Evolutionary conservation across 2,113 vertebrate genomes (phyloP).

Genomic region (Cyanoderma ruficeps): DNA sequence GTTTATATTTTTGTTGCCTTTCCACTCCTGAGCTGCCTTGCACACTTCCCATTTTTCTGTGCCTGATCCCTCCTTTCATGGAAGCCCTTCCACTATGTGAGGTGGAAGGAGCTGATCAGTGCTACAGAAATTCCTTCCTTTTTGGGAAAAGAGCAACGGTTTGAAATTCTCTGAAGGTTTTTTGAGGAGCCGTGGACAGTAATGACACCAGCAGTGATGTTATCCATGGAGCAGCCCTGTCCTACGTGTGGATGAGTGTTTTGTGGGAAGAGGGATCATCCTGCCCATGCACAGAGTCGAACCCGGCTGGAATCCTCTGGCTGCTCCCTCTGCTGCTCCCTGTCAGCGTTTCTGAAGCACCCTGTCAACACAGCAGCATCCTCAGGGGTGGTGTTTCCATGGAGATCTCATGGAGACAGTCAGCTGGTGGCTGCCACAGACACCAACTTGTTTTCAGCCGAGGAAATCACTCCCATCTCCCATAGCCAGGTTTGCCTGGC

Average conservation of each 20-base stretch:
- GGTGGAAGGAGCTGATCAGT: neutral
- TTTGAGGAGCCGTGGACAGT: neutral
- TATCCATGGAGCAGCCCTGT: neutral
- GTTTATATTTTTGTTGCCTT: neutral
- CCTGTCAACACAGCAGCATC: slow-evolving; percentile 79
- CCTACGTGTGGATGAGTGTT: neutral
- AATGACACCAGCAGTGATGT: neutral
- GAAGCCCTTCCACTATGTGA: neutral
- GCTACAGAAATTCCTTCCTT: neutral
- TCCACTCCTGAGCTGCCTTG: neutral
- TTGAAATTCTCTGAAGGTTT: neutral
- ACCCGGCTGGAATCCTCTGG: neutral
- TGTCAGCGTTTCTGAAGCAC: slow-evolving; percentile 10
- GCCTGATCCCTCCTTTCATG: neutral
- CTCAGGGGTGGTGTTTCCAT: slow-evolving; percentile 88
- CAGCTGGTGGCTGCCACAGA: slow-evolving; percentile 85
- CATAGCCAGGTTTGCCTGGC: neutral
- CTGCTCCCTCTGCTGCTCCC: neutral
- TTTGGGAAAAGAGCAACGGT: neutral
- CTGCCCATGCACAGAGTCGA: neutral
- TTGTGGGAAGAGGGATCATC: neutral
- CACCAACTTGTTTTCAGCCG: slow-evolving; percentile 57
- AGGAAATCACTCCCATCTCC: neutral
- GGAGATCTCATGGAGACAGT: slow-evolving; percentile 82
- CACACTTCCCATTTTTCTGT: neutral